phyloP scores from a whole-genome alignment of 2,888 invertebrate genomes.

The Agrochola lychnidis region DNA sequence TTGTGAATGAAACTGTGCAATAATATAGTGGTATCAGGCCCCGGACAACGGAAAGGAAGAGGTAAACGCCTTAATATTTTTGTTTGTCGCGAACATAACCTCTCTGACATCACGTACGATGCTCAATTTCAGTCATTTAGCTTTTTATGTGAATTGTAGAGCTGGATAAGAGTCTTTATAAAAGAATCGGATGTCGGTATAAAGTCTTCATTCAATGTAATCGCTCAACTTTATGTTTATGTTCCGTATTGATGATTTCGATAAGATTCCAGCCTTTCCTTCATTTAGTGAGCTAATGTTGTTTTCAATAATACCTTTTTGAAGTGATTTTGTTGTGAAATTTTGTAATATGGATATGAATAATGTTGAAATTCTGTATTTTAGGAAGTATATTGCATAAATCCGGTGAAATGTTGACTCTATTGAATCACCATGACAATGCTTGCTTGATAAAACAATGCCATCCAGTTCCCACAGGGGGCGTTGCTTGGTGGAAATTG shows the following conservation, averaged over 20 bases:
- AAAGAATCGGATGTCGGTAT: slow-evolving; percentile 53
- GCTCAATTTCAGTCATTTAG: slow-evolving; percentile 82
- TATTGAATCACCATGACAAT: slow-evolving; percentile 88
- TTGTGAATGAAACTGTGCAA: slow-evolving; percentile 86
- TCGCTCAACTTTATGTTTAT: slow-evolving; percentile 55
- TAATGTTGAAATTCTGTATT: slow-evolving; percentile 17
- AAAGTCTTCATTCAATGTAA: slow-evolving; percentile 55
- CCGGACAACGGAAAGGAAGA: slow-evolving; percentile 83
- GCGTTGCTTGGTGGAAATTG: slow-evolving; percentile 75
- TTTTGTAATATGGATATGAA: background rate
- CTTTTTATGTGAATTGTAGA: slow-evolving; percentile 67
- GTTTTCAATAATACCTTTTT: slow-evolving; percentile 29
- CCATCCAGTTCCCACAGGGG: slow-evolving; percentile 80
- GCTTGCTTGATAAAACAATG: slow-evolving; percentile 81
- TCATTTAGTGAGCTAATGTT: slow-evolving; percentile 42
- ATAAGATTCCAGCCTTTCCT: slow-evolving; percentile 43
- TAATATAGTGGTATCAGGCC: slow-evolving; percentile 84
- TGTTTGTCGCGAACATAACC: slow-evolving; percentile 90
- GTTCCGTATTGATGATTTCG: slow-evolving; percentile 56
- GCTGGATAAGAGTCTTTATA: slow-evolving; percentile 57
- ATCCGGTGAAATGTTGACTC: slow-evolving; percentile 63
- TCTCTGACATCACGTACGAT: slow-evolving; percentile 84
- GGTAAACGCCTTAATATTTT: slow-evolving; percentile 91
- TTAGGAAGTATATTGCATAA: slow-evolving; percentile 28
- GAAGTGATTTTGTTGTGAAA: slow-evolving; percentile 3